A percentile compares a stretch with the other conserved stretches of the same genome.
Evolutionary conservation across 2,797 vertebrate genomes (phyloP).

Genomic region (Rhabdomys pumilio): DNA sequence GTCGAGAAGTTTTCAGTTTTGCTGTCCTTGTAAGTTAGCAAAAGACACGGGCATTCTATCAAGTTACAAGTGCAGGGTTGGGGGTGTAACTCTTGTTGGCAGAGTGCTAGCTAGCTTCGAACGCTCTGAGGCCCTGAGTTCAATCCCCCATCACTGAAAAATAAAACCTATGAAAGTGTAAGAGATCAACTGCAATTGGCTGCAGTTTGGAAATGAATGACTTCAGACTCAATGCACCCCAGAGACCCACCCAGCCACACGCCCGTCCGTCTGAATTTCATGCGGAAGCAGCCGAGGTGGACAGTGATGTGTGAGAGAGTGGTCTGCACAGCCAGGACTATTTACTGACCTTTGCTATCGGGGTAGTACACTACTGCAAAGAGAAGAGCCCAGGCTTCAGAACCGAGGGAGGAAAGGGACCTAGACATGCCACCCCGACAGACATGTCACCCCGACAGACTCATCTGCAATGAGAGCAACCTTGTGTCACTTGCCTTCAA

Average conservation of each 20-base stretch:
- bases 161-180: background rate
- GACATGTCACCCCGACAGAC: too few relatives aligned
- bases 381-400: background rate
- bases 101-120: background rate
- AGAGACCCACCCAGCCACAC: accelerated
- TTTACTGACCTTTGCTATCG: background rate
- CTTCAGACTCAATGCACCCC: background rate
- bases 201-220: background rate
- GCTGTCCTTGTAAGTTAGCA: background rate
- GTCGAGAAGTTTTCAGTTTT: background rate
- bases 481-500: background rate
- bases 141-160: background rate
- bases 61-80: background rate
- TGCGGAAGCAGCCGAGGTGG: accelerated
- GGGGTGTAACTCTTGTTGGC: background rate
- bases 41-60: background rate
- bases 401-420: background rate
- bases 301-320: background rate
- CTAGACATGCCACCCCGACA: background rate
- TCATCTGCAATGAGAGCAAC: accelerated
- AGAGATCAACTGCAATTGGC: background rate
- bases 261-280: accelerated
- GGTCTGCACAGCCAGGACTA: background rate
- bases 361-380: background rate
- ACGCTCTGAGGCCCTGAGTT: background rate